Conservation (phyloP, 1,140 invertebrate species). For the Drosophila ambigua region DNA sequence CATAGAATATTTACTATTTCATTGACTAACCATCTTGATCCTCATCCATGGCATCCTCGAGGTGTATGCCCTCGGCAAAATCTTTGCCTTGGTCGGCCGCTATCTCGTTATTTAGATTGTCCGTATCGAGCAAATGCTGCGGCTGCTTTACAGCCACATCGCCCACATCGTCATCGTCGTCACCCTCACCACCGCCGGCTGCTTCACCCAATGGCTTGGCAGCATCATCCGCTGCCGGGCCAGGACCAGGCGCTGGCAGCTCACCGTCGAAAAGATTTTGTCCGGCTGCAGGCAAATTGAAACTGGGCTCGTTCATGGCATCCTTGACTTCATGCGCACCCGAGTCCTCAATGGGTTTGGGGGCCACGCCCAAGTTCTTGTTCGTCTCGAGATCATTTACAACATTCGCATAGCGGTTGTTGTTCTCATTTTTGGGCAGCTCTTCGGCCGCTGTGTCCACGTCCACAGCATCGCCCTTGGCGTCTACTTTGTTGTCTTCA, state of each 20-base stretch:
- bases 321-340: constrained; percentile 82
- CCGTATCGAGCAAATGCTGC: constrained; percentile 68
- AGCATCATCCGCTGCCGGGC: constrained; percentile 29
- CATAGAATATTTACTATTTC: background rate
- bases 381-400: constrained; percentile 60
- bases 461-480: constrained; percentile 57
- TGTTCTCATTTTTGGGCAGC: constrained; percentile 71
- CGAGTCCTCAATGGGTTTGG: constrained; percentile 61
- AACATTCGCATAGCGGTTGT: constrained; percentile 79
- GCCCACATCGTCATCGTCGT: constrained; percentile 70
- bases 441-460: constrained; percentile 68
- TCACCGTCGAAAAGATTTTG: constrained; percentile 74
- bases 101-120: constrained; percentile 81
- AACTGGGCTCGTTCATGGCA: constrained; percentile 74
- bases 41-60: constrained; percentile 79
- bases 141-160: constrained; percentile 77
- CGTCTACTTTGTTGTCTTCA: constrained; percentile 44
- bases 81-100: constrained; percentile 81
- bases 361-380: constrained; percentile 55
- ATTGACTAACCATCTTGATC: constrained; percentile 74
- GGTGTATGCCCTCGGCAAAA: constrained; percentile 73
- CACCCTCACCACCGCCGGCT: constrained; percentile 60
- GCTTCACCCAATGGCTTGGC: constrained; percentile 53
- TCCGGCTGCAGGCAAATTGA: constrained; percentile 69
- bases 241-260: constrained; percentile 36